Conservation (phyloP, 2,888 invertebrate genomes). For the Arrhopalites spinosus region DNA sequence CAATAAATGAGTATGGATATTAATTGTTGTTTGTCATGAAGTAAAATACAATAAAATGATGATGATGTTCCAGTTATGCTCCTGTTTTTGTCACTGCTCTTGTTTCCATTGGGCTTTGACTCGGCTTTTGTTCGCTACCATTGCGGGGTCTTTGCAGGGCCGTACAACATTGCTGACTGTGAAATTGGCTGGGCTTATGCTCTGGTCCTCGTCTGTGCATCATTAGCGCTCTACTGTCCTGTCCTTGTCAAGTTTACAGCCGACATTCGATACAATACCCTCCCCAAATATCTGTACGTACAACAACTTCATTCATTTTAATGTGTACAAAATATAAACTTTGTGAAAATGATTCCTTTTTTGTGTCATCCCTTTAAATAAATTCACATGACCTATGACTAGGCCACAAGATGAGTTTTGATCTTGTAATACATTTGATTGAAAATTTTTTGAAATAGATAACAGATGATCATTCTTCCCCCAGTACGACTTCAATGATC, state of each 20-base stretch:
- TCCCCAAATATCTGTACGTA: slow-evolving; percentile 44
- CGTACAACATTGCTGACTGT: slow-evolving; percentile 59
- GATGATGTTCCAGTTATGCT: slow-evolving; percentile 58
- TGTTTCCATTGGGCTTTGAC: slow-evolving; percentile 61
- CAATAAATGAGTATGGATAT: too few relatives aligned
- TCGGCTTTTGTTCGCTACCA: slow-evolving; percentile 59
- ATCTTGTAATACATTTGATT: not conserved
- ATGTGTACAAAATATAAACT: not conserved
- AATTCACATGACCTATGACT: too few relatives aligned
- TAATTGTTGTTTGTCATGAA: too few relatives aligned
- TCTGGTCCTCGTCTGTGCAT: slow-evolving; percentile 60
- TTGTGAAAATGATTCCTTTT: too few relatives aligned
- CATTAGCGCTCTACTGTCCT: slow-evolving; percentile 61
- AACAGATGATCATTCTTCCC: slow-evolving; percentile 2
- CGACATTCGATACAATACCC: slow-evolving; percentile 39
- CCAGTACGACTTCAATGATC: not conserved
- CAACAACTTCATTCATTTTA: not conserved
- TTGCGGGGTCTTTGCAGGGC: slow-evolving; percentile 58
- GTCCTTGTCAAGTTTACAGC: slow-evolving; percentile 58
- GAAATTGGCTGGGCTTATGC: slow-evolving; percentile 61
- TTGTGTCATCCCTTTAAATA: too few relatives aligned
- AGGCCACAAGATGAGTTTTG: too few relatives aligned
- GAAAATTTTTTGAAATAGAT: not conserved
- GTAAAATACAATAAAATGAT: too few relatives aligned
- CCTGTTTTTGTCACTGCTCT: slow-evolving; percentile 59